Base-by-base conservation (phyloP, 2,888 invertebrate species). In the Crocallis elinguaria region DNA sequence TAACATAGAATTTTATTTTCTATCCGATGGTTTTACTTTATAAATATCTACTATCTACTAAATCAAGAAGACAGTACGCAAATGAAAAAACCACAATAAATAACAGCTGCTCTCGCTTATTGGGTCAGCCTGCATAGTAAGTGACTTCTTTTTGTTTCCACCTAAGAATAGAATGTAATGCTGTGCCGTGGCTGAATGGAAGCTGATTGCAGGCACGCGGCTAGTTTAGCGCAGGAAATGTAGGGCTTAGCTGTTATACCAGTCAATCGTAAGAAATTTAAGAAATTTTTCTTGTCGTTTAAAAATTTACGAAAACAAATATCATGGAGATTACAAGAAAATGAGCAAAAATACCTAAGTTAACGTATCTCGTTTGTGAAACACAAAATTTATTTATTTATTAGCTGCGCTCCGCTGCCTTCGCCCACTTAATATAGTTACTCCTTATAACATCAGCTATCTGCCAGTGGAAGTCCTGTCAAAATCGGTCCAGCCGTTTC, bases 141-240 rank as follows among this genome's bases (percentile, higher is more conserved):
- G 38, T 8, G 23, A 25, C 27, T 49, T 44, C 38, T 48, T 54
- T 49, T 54, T 54, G 53, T 49, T 54, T 46, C 45, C 37, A 21
- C 32, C 38, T 14, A 19, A 54, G 43, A 54, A 49, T 54, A 54
- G 53, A 48, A 48, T 29, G 43, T 48, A 54, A 48, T 54, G 48
- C 29, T 27, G 43, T n/a, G 19, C 36, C 42, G 30, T 41, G 16
- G 48, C 32, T 48, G 43, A 54, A 54, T 48, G 43, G 38, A 14
- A 12, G 41, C 42, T 43, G 53, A 54, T 43, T 54, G 48, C 53
- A 33, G 50, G 21, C 23, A 36, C n/a, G 41, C 27, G 13, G 12
- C 19, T 29, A 33, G 27, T 33, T 19, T 12, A 30, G 9, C 14
- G 21, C 29, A 23, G n/a, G 13, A 49, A 37, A 30, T 17, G 42